Percentiles rank a stretch among this genome's conserved stretches.
Conservation (phyloP, 30 jellyfish, hydroid and myxozoan species). For the Turritopsis rubra region DNA sequence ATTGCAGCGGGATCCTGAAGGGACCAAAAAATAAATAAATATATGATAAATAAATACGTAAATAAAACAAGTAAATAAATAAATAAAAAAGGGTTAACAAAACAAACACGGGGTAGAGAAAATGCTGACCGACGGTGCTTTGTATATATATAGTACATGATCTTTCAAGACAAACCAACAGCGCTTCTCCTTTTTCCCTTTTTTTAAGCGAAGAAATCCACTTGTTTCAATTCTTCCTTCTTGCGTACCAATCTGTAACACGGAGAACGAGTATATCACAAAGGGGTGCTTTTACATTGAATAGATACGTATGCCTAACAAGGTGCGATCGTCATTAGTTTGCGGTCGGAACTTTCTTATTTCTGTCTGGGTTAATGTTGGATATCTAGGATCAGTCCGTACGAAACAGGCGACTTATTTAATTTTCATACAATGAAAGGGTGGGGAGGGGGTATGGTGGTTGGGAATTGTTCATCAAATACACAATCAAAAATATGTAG, state of each 20-base stretch:
- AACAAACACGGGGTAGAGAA: background rate
- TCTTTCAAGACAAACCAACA: conserved; percentile 94
- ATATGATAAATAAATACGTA: no score
- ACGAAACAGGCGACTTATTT: no score
- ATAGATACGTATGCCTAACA: background rate
- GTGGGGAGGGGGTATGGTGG: no score
- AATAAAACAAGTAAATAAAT: background rate
- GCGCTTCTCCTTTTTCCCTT: conserved; percentile 58
- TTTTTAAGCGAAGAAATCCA: conserved; percentile 46
- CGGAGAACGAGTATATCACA: no score
- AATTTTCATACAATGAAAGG: no score
- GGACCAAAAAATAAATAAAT: no score
- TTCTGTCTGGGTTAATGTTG: no score
- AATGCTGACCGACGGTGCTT: conserved; percentile 79
- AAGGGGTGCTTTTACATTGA: background rate
- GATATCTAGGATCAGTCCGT: no score
- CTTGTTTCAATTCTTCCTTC: conserved; percentile 57
- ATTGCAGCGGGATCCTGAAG: conserved; percentile 94
- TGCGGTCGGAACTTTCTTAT: no score
- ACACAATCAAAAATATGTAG: no score
- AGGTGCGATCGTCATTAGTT: no score
- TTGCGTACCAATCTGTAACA: conserved; percentile 44
- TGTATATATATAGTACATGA: conserved; percentile 71
- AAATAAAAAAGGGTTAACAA: background rate
- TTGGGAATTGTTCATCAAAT: no score